phyloP scores from a whole-genome alignment of 2,888 invertebrate genomes.

The Scaptodrosophila latifasciaeformis region DNA sequence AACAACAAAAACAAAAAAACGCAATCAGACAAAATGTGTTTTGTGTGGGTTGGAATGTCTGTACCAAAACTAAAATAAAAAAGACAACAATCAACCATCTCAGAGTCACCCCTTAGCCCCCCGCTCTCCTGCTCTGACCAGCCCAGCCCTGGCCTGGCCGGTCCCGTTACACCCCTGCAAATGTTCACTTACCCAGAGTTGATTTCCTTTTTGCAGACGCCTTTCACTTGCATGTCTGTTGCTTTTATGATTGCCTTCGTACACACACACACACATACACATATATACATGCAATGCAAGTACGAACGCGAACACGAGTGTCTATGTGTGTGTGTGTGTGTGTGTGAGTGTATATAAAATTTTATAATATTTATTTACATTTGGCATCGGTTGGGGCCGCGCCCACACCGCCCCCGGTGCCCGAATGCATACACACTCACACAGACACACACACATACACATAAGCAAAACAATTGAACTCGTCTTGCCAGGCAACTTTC shows the following conservation, averaged over 20 bases:
- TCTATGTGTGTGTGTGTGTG: not conserved
- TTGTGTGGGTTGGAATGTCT: no score
- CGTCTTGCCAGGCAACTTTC: no score
- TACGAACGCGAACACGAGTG: no score
- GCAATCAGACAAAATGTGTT: conserved; percentile 22
- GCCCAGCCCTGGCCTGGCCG: no score
- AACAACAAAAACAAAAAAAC: conserved; percentile 7
- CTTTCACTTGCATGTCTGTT: not conserved
- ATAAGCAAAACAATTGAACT: conserved; percentile 10
- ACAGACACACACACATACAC: conserved; percentile 19
- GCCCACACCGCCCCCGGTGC: conserved; percentile 41
- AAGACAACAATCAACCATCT: no score
- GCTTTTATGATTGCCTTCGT: conserved; percentile 21
- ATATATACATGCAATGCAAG: conserved; percentile 20
- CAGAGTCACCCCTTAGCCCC: not conserved
- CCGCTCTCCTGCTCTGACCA: no score
- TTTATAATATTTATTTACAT: conserved; percentile 63
- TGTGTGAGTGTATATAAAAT: conserved; percentile 37
- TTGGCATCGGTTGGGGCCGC: conserved; percentile 28
- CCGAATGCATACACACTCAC: no score
- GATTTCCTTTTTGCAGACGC: conserved; percentile 15
- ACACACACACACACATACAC: conserved; percentile 20
- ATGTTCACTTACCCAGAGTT: not conserved
- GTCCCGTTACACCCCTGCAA: not conserved
- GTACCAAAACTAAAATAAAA: no score